Conservation (phyloP, 2,797 vertebrate species). For the Ibycter americanus region DNA sequence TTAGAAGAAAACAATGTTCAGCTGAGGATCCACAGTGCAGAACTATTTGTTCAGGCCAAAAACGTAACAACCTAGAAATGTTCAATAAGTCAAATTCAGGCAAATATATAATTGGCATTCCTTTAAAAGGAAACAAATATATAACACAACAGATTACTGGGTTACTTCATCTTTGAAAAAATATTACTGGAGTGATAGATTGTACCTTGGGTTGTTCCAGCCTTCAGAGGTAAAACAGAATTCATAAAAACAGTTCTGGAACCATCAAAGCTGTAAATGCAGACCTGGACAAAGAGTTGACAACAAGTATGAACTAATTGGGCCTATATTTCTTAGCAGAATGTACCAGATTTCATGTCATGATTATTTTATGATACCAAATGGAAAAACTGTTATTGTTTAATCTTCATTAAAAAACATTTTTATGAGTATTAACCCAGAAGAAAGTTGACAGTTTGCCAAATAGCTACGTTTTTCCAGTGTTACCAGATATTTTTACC, state of each 20-base stretch:
- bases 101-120: neutral
- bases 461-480: conserved; percentile 40
- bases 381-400: conserved; percentile 53
- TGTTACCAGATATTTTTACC: conserved; percentile 21
- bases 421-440: conserved; percentile 41
- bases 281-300: neutral
- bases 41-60: conserved; percentile 40
- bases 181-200: neutral
- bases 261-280: neutral
- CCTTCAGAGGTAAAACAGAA: neutral
- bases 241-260: neutral
- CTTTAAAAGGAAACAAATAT: conserved; percentile 8
- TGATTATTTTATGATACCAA: conserved; percentile 52
- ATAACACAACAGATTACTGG: neutral
- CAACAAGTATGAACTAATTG: neutral
- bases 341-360: neutral
- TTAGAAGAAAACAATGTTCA: conserved; percentile 30
- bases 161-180: conserved; percentile 5
- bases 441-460: conserved; percentile 17
- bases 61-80: neutral
- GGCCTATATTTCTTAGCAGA: neutral
- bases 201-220: neutral
- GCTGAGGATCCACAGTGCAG: neutral
- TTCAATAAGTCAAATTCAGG: conserved; percentile 17
- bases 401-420: conserved; percentile 47